These are phyloP conservation scores for Lophotis ruficrista DNA, from an alignment of 2,113 vertebrate species.

Conservation along the genomic window DNA sequence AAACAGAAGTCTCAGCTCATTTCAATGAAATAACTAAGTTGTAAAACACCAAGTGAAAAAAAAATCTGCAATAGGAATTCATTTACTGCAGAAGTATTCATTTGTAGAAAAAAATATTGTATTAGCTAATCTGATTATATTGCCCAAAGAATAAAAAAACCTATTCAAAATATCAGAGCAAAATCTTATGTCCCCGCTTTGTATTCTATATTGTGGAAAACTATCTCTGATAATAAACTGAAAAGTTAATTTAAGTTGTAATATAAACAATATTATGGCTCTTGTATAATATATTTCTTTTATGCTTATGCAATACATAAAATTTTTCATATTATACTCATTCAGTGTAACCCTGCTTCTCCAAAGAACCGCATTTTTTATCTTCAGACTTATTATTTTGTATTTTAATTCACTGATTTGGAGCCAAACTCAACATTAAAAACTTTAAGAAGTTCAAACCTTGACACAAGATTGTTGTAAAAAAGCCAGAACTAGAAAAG, in stretches of 20 bases:
- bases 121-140: neutral
- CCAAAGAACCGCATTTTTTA: neutral
- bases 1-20: neutral
- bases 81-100: neutral
- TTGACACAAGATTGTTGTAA: neutral
- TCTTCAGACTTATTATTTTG: neutral
- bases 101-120: neutral
- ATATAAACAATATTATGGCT: neutral
- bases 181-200: neutral
- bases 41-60: neutral
- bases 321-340: slow-evolving; percentile 45
- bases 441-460: neutral
- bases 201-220: neutral
- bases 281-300: slow-evolving; percentile 21
- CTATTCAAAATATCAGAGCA: neutral
- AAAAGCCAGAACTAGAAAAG: neutral
- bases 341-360: slow-evolving; percentile 45
- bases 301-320: neutral
- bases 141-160: neutral
- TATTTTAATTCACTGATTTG: neutral
- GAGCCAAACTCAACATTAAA: neutral
- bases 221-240: neutral
- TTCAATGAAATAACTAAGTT: neutral
- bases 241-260: slow-evolving; percentile 23
- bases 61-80: neutral